A percentile compares a stretch with the other conserved stretches of the same genome.
These are phyloP conservation scores for Gymnothorax reevesii DNA, from an alignment of 2,797 vertebrate species.

Conservation along the genomic window DNA sequence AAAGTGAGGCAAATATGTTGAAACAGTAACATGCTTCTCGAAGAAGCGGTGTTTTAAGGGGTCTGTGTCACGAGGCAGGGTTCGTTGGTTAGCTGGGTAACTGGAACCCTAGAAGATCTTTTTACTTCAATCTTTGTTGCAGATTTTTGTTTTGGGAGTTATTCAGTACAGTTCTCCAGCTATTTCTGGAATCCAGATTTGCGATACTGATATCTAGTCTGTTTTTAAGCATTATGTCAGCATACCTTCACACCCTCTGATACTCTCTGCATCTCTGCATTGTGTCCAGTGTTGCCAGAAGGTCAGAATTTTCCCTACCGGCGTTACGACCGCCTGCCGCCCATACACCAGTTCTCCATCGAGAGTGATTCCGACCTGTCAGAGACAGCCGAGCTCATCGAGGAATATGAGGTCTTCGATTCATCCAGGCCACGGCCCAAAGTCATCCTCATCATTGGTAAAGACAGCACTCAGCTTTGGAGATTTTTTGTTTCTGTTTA, in stretches of 20 bases:
- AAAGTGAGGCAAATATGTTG: not conserved
- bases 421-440: constrained; percentile 88
- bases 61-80: no score
- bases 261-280: not conserved
- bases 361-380: constrained; percentile 97
- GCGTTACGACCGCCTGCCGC: constrained; percentile 92
- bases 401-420: constrained; percentile 96
- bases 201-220: not conserved
- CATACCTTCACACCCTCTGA: not conserved
- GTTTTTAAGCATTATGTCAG: not conserved
- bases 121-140: no score
- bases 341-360: constrained; percentile 98
- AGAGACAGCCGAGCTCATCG: constrained; percentile 95
- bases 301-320: constrained; percentile 92
- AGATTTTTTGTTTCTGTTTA: not conserved
- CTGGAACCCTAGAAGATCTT: no score
- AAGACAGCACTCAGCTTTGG: constrained; percentile 26
- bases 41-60: not conserved
- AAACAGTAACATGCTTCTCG: not conserved
- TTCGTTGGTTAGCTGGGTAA: no score
- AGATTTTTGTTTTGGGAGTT: no score
- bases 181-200: no score
- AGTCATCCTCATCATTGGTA: constrained; percentile 97
- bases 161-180: no score
- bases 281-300: constrained; percentile 88